Evolutionary conservation across 2,113 vertebrate genomes (phyloP).

Genomic region (Vombatus ursinus): DNA sequence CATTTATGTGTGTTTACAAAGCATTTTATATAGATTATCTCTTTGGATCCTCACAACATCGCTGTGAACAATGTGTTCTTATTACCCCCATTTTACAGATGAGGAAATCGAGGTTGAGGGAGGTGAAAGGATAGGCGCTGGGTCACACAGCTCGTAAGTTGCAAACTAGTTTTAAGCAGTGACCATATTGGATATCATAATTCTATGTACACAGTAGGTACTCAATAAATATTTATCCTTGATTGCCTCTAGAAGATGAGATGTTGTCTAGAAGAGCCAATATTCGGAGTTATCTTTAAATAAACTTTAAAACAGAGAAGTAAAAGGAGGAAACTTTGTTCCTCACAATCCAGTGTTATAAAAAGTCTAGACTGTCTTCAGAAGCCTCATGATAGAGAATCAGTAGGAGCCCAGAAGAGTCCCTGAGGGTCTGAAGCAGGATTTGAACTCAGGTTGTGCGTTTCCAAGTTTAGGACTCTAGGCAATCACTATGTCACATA

Average conservation of each 20-base stretch:
- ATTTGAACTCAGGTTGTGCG: not conserved
- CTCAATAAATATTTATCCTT: not conserved
- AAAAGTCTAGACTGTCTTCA: not conserved
- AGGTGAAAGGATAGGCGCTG: not conserved
- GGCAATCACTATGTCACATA: not conserved
- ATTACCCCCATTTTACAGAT: not conserved
- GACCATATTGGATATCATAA: not conserved
- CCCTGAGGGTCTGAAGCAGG: not conserved
- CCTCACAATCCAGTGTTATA: not conserved
- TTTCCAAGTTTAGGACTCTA: not conserved
- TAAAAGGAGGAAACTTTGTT: no score
- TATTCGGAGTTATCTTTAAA: not conserved
- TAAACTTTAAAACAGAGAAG: no score
- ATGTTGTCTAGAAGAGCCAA: not conserved
- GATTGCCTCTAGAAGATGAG: not conserved
- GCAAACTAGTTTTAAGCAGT: not conserved
- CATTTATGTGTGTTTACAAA: not conserved
- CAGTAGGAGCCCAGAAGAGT: not conserved
- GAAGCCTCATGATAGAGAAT: not conserved
- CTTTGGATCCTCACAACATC: not conserved
- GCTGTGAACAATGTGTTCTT: not conserved
- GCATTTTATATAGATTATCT: not conserved
- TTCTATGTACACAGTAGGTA: not conserved
- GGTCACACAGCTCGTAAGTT: not conserved
- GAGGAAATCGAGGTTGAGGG: not conserved